phyloP scores from a whole-genome alignment of 2,888 invertebrate species.

The Timema podura region DNA sequence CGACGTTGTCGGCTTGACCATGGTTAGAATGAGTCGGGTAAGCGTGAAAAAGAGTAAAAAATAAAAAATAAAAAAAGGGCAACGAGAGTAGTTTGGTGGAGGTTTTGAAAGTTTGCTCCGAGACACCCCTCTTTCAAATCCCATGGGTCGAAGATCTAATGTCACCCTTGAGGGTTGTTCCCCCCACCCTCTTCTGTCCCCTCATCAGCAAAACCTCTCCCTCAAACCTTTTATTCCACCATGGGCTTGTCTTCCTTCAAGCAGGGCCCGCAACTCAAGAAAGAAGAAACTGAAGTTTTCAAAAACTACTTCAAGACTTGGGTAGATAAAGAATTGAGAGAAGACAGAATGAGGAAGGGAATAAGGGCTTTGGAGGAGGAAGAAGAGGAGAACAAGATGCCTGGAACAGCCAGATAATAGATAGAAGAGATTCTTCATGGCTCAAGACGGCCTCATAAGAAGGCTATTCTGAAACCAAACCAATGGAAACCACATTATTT shows the following conservation, averaged over 20 bases:
- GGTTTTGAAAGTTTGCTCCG: too few species aligned
- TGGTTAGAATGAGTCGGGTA: too few species aligned
- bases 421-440: slow-evolving; percentile 2
- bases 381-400: not conserved
- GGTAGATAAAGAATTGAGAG: slow-evolving; percentile 9
- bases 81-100: too few species aligned
- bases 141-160: not conserved
- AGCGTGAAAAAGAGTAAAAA: too few species aligned
- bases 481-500: too few species aligned
- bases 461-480: too few species aligned
- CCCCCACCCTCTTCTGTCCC: not conserved
- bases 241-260: too few species aligned
- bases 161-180: not conserved
- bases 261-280: too few species aligned
- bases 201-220: not conserved
- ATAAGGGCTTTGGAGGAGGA: not conserved
- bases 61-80: too few species aligned
- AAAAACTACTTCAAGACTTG: not conserved
- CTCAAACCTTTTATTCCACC: not conserved
- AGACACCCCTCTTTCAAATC: too few species aligned
- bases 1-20: too few species aligned
- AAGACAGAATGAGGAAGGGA: too few species aligned
- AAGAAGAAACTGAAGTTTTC: not conserved
- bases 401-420: slow-evolving; percentile 10
- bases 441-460: not conserved